Evolutionary conservation across 2,888 invertebrate genomes (phyloP).

Genomic region (Ennomos quercinarius): DNA sequence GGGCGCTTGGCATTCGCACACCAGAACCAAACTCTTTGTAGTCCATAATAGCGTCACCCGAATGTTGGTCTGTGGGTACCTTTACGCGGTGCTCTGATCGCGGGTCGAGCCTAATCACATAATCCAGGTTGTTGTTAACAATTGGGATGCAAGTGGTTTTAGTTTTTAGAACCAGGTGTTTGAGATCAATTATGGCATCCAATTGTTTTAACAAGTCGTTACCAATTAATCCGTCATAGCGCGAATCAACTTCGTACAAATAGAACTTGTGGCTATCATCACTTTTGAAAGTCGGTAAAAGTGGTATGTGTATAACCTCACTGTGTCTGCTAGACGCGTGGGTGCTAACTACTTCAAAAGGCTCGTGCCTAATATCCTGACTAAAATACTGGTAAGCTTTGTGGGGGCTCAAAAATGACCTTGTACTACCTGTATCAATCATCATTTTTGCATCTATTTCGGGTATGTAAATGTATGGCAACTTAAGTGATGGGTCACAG

Average conservation of each 20-base stretch:
- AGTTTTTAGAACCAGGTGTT: neutral
- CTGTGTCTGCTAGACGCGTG: neutral
- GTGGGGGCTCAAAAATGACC: neutral
- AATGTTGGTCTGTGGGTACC: no score
- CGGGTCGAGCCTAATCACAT: no score
- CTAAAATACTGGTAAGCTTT: neutral
- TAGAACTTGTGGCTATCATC: neutral
- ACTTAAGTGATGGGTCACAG: neutral
- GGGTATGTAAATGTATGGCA: neutral
- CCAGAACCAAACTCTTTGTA: neutral
- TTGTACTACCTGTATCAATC: constrained; percentile 3
- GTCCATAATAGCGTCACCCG: neutral
- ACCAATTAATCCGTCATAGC: constrained; percentile 1
- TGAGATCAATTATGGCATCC: neutral
- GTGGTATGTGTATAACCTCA: constrained; percentile 1
- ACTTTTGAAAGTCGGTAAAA: neutral
- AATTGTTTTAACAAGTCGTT: constrained; percentile 1
- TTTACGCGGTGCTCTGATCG: no score
- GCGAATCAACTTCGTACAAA: constrained; percentile 2
- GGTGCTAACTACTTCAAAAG: constrained; percentile 2
- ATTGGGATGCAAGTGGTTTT: neutral
- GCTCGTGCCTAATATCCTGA: neutral
- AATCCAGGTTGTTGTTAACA: neutral
- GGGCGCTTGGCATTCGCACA: neutral
- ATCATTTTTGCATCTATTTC: constrained; percentile 1